Base-by-base conservation (phyloP, 2,797 vertebrate genomes). In the Eulemur albifrons region DNA sequence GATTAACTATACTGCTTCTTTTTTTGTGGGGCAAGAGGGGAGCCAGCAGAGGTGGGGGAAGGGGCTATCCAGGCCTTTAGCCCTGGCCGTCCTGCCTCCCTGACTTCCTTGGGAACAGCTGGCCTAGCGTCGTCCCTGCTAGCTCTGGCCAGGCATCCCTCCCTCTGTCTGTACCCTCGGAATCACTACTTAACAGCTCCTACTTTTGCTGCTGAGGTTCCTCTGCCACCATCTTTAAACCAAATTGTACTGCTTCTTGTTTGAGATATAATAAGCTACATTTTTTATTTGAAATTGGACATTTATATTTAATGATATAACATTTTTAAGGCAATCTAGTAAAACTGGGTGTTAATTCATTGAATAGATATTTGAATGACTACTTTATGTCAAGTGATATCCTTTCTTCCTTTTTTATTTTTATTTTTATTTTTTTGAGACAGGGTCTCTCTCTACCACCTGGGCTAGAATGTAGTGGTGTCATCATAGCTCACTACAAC, bases 191-290 rank as follows among this genome's bases (percentile, higher is more conserved):
- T 97, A 99, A 98, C 98, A 99, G 98, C 99, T 99, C 99, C 98
- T 99, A 99, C 98, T 99, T 99, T 98, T 99, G 99, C 98, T 99
- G 98, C 98, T 99, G 99, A 98, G 99, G 99, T 97, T 99, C 99
- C 98, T 99, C 99, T 98, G 99, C 98, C 98, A 99, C 99, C 99
- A 99, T 99, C 99, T 99, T 99, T 99, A 98, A 98, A 98, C 97
- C 98, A 57, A 57, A 59, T 27, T 59, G 57, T 11, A 27, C 57
- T 59, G 10, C 8, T 59, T 11, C 23, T 59, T 57, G 23, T 57
- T 57, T 59, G 57, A 59, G 23, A 59, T 59, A 59, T 59, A 59
- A 59, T 59, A 52, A 52, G 17, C 10, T 12, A 59, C 10, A 27
- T 2, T 59, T 59, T 59, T 59, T 4, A 59, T 11, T 59, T 27